A percentile compares a stretch with the other conserved stretches of the same genome.
Conservation (phyloP, 2,113 vertebrate species). For the Anhinga rufa region DNA sequence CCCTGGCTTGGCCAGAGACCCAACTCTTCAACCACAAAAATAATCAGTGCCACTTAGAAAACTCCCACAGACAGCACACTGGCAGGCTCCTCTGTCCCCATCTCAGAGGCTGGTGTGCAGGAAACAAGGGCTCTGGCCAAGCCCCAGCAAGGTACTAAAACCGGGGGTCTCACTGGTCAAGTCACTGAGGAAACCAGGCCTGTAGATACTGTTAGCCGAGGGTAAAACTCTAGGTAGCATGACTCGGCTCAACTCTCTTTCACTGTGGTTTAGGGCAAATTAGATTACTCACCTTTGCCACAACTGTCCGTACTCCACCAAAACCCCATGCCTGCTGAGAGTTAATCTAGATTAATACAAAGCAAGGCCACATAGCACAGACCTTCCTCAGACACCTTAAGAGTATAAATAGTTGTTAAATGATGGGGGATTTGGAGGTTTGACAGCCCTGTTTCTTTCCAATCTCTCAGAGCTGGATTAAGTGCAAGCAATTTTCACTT, state of each 20-base stretch:
- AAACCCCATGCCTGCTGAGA: neutral
- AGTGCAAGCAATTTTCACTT: neutral
- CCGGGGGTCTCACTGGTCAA: neutral
- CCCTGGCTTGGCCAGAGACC: neutral
- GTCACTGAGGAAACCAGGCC: neutral
- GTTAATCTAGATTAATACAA: neutral
- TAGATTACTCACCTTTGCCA: neutral
- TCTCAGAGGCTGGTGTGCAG: neutral
- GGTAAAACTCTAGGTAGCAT: neutral
- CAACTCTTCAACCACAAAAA: neutral
- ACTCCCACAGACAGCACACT: too few species aligned
- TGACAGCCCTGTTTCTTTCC: neutral
- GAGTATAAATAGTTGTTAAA: neutral
- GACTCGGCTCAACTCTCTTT: neutral
- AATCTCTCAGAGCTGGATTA: neutral
- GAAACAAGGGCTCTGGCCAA: neutral
- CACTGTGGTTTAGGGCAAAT: neutral
- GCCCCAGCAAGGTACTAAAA: neutral
- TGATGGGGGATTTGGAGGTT: neutral
- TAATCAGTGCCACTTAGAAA: accelerated
- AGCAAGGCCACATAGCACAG: neutral
- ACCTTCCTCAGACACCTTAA: neutral
- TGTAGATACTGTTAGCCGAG: neutral
- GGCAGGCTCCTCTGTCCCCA: neutral
- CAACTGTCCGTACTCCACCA: accelerated